These are phyloP conservation scores for Nycticorax nycticorax DNA, from an alignment of 2,113 vertebrate species.

Conservation along the genomic window DNA sequence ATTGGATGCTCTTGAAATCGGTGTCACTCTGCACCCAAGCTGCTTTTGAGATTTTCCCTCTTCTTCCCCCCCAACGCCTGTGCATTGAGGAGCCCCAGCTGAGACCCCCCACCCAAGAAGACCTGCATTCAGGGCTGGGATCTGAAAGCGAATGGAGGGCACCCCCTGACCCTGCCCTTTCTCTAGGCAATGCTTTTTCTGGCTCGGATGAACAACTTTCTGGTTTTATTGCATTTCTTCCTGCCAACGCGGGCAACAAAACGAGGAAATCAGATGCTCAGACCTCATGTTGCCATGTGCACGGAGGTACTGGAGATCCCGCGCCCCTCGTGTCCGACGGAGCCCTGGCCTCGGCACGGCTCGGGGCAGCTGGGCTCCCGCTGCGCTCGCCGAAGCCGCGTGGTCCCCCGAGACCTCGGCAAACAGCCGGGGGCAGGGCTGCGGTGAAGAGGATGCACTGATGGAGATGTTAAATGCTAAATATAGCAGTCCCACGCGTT, in stretches of 20 bases:
- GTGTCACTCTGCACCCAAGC: not conserved
- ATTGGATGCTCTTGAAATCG: conserved; percentile 3
- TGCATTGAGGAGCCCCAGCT: not conserved
- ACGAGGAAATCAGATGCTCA: not conserved
- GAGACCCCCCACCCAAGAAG: not conserved
- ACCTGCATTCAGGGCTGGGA: not conserved
- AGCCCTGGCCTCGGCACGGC: not conserved
- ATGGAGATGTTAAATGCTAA: not conserved
- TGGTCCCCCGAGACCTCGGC: not conserved
- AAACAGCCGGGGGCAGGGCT: not conserved
- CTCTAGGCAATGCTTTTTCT: not conserved
- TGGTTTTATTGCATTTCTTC: not conserved
- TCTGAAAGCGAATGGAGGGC: not conserved
- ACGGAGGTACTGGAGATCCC: not conserved
- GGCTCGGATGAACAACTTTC: not conserved
- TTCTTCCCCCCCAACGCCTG: fast-evolving
- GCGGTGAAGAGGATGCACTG: not conserved
- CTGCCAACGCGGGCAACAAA: not conserved
- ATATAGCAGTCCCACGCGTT: not conserved
- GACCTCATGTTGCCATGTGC: fast-evolving
- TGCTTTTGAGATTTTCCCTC: not conserved
- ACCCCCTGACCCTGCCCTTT: not conserved
- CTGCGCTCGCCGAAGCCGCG: fast-evolving
- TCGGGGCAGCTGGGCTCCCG: not conserved
- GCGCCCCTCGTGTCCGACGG: not conserved